A percentile compares a stretch with the other conserved stretches of the same genome.
Conservation (phyloP, 2,797 vertebrate species). For the Microctenopoma lineatum region DNA sequence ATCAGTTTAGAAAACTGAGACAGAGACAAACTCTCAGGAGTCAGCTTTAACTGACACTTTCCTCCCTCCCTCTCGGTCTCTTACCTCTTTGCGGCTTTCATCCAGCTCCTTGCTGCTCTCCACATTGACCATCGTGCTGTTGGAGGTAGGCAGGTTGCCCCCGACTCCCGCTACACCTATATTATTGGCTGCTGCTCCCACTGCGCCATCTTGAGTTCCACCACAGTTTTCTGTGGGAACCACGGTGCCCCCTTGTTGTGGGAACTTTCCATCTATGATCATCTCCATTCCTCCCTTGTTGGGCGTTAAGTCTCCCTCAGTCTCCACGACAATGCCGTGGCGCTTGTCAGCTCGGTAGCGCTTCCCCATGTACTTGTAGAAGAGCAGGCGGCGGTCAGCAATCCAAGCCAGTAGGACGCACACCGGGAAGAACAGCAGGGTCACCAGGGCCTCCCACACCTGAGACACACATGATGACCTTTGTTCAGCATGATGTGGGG, state of each 20-base stretch:
- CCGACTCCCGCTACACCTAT: constrained; percentile 27
- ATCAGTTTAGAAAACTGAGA: too few species aligned
- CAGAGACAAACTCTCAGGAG: too few species aligned
- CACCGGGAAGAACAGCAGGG: constrained; percentile 90
- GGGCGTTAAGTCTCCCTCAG: constrained; percentile 87
- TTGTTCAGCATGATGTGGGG: neutral
- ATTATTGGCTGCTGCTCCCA: constrained; percentile 47
- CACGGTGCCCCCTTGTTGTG: constrained; percentile 52
- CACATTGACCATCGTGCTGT: constrained; percentile 64
- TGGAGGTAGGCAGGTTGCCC: constrained; percentile 71
- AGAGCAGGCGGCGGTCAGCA: constrained; percentile 91
- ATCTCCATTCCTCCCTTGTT: constrained; percentile 83
- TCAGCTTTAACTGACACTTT: neutral
- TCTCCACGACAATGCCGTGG: constrained; percentile 91
- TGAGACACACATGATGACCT: constrained; percentile 25
- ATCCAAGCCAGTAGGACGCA: constrained; percentile 93
- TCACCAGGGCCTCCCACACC: constrained; percentile 92
- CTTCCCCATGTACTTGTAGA: constrained; percentile 95
- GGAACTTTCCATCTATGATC: constrained; percentile 86
- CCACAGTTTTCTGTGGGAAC: constrained; percentile 64
- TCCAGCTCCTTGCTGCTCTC: constrained; percentile 89
- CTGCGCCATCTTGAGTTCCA: constrained; percentile 46
- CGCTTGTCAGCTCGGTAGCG: constrained; percentile 91
- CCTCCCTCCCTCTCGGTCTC: neutral
- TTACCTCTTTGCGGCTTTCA: constrained; percentile 89